These are phyloP conservation scores for Ichneumoninae sp. DNA, from an alignment of 2,888 invertebrate species.

Conservation along the genomic window DNA sequence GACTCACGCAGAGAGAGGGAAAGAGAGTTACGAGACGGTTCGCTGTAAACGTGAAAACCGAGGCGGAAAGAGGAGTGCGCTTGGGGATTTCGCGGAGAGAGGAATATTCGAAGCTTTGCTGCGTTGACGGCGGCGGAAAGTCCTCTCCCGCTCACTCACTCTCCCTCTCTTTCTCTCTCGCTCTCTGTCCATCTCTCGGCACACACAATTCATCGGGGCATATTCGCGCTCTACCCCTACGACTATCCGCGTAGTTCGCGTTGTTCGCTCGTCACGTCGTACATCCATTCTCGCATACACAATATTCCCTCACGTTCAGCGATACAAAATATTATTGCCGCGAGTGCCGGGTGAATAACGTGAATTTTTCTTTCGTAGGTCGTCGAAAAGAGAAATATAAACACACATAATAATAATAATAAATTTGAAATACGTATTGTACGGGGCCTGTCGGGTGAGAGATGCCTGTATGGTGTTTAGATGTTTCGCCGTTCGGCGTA, in stretches of 20 bases:
- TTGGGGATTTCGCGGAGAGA: slow-evolving; percentile 1
- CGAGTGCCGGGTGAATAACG: slow-evolving; percentile 5
- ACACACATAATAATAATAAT: too few relatives aligned
- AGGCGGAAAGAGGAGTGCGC: slow-evolving; percentile 8
- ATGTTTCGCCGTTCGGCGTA: slow-evolving; percentile 55
- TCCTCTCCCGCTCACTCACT: slow-evolving; percentile 14
- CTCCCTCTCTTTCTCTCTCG: slow-evolving; percentile 4
- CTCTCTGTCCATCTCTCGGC: neutral
- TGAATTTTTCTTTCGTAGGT: slow-evolving; percentile 50
- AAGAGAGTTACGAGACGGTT: slow-evolving; percentile 2
- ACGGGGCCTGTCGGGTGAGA: slow-evolving; percentile 52
- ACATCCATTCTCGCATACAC: slow-evolving; percentile 38
- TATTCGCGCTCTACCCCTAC: slow-evolving; percentile 37
- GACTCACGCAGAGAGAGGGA: neutral
- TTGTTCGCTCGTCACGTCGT: slow-evolving; percentile 63
- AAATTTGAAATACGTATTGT: slow-evolving; percentile 5
- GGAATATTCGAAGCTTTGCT: slow-evolving; percentile 6
- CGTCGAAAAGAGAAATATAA: slow-evolving; percentile 15
- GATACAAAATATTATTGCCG: slow-evolving; percentile 23
- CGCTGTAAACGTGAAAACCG: slow-evolving; percentile 11
- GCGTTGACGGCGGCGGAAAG: neutral
- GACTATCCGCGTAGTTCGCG: slow-evolving; percentile 63
- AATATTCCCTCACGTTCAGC: slow-evolving; percentile 27
- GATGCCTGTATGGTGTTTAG: slow-evolving; percentile 57
- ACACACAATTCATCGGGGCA: slow-evolving; percentile 3